Conservation (phyloP, 2,113 vertebrate species). For the Cariama cristata region DNA sequence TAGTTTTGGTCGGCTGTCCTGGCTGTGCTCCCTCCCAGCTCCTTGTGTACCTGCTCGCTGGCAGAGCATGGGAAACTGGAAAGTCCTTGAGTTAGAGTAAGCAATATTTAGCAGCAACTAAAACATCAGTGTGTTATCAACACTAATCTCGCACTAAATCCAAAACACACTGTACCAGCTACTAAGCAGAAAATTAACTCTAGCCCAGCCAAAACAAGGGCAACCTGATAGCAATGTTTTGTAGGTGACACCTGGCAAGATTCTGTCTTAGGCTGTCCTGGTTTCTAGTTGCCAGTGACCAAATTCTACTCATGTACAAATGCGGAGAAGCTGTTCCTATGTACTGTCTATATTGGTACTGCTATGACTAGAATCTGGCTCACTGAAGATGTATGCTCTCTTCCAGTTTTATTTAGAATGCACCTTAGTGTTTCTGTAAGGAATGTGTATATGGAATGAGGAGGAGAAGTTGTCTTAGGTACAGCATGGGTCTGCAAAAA, state of each 20-base stretch:
- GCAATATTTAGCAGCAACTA: no score
- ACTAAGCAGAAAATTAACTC: no score
- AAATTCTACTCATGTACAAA: neutral
- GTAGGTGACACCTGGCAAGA: neutral
- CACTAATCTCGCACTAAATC: no score
- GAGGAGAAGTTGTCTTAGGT: neutral
- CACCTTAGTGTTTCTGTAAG: neutral
- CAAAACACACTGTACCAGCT: no score
- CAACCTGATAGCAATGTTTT: neutral
- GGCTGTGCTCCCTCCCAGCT: no score
- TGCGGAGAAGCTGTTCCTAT: neutral
- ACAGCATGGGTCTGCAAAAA: neutral
- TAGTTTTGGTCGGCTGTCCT: no score
- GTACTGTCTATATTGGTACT: accelerated
- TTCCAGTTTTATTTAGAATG: neutral
- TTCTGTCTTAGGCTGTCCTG: neutral
- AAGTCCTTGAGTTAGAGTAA: no score
- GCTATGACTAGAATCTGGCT: neutral
- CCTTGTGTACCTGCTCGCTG: no score
- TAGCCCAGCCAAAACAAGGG: no score
- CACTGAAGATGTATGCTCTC: accelerated
- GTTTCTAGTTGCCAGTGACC: neutral
- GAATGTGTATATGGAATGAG: neutral
- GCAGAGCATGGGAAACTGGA: no score
- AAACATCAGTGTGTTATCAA: no score